Base-by-base conservation (phyloP, 2,797 vertebrate genomes). In the Poeciliopsis infans region DNA sequence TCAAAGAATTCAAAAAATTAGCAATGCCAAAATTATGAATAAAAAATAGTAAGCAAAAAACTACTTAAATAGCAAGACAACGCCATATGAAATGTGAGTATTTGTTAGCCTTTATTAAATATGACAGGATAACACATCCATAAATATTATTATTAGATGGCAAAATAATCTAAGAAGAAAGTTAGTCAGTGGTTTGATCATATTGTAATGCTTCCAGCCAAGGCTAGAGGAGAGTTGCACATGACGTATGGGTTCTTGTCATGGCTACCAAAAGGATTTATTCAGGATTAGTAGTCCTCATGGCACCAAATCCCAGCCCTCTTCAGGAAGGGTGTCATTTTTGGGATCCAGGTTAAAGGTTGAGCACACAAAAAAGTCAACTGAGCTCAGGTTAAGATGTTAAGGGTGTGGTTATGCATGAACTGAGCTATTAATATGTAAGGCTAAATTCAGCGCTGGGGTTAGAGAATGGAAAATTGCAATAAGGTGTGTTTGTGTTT, bases 211-310 rank as follows among this genome's bases (percentile, higher is more conserved):
- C 39, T 43, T 13, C 25, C 23, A 69, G 8, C 7, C 39, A 0
- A n/a, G 39, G 23, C 1, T 12, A 12, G 25, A 69, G 18, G 16
- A 72, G 2, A 53, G 45, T 64, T 31, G 49, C 36, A 10, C 55
- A 77, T 76, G 75, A 79, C 70, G 66, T 82, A 51, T 51, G 41
- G 79, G 46, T 46, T 79, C 79, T 36, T 72, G 28, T 57, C 57
- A n/a, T 49, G 31, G 47, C 46, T 46, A 53, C 18, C 43, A 49
- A 47, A 51, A 75, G 75, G 51, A 74, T 31, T 72, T 41, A 49
- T 25, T 78, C 36, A 15, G 10, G 2, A 76, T 20, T 20, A 23
- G 69, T 76, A 69, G 55, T 68, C 49, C 33, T 18, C 36, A 53
- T 13, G 20, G 23, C 39, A 69, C 66, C 66, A 69, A 69, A 43